Evolutionary conservation across 2,113 vertebrate species (phyloP), one percentile per base, ranked within the genome.

Genomic region (Anguilla rostrata): DNA sequence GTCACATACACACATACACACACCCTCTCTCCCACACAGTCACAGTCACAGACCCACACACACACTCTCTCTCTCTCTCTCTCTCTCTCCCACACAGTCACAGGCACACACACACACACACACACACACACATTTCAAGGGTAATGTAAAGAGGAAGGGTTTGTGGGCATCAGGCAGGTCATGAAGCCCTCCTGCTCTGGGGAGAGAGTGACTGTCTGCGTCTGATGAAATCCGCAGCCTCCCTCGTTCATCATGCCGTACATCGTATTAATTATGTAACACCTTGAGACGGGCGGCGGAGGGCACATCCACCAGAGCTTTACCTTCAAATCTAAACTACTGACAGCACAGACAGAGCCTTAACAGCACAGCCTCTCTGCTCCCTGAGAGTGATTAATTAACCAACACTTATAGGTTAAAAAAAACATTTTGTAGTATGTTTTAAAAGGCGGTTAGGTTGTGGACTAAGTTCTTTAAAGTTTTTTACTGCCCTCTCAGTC

Each of bases 221-320:
- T 91, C 86, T 94, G 94, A 95, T 95, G 92, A 95, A 95, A 94
- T 91, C 91, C 93, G 94, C 88, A 91, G 91, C 90, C 92, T 93
- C 95, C 94, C 94, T 94, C 95, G 95, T 96, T 95, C 94, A 96
- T 96, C 95, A 96, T 87, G 90, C 40, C 86, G 91, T 91, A 87
- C 88, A 94, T 94, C 92, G 93, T 94, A 95, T 95, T 95, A 95
- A 96, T 95, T 95, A 95, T 95, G 90, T 90, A 92, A 93, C 93
- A 95, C 94, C 95, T 95, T 95, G 94, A 95, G 91, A 93, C 78
- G 78, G 92, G 95, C 95, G 94, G 94, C 89, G 95, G 92, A 96
- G 95, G 94, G 93, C 95, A 95, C 84, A 26, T 88, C 91, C 88
- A 81, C 56, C 60, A 71, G 84, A n/a, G 43, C 40, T 75, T 88